A percentile compares a stretch with the other conserved stretches of the same genome.
Evolutionary conservation across 2,888 invertebrate species (phyloP).

Genomic region (Melipona bicolor): DNA sequence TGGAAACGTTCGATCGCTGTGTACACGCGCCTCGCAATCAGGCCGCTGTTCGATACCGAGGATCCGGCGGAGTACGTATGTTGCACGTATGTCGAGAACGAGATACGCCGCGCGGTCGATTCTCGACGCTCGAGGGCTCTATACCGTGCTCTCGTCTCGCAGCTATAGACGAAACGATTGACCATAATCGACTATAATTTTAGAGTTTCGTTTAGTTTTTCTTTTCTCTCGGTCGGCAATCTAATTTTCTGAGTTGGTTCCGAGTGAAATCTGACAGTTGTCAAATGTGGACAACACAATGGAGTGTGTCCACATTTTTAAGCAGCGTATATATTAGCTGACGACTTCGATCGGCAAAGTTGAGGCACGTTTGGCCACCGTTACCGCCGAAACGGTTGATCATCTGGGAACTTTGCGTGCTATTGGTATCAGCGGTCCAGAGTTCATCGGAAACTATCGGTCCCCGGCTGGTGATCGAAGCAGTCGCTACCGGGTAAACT

Average conservation of each 20-base stretch:
- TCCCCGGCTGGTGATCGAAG: conserved; percentile 8
- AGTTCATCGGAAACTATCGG: conserved; percentile 23
- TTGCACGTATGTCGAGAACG: neutral
- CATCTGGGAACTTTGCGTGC: conserved; percentile 14
- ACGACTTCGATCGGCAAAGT: conserved; percentile 24
- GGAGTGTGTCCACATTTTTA: neutral
- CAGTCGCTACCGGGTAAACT: neutral
- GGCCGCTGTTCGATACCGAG: neutral
- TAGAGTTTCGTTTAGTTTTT: neutral
- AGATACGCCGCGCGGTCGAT: conserved; percentile 4
- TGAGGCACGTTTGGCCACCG: conserved; percentile 1
- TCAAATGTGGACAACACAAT: neutral
- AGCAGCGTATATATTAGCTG: neutral
- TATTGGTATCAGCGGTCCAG: conserved; percentile 20
- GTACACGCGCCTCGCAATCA: neutral
- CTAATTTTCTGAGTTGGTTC: neutral
- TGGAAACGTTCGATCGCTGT: conserved; percentile 51
- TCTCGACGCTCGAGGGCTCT: conserved; percentile 1
- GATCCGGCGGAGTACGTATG: neutral
- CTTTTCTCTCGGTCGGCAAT: neutral
- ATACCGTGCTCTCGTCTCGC: neutral
- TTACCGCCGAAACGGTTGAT: conserved; percentile 17
- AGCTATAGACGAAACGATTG: neutral
- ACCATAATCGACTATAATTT: neutral
- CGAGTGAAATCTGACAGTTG: neutral